Evolutionary conservation across 2,888 invertebrate species (phyloP).

Genomic region (Oeneis ivallda): DNA sequence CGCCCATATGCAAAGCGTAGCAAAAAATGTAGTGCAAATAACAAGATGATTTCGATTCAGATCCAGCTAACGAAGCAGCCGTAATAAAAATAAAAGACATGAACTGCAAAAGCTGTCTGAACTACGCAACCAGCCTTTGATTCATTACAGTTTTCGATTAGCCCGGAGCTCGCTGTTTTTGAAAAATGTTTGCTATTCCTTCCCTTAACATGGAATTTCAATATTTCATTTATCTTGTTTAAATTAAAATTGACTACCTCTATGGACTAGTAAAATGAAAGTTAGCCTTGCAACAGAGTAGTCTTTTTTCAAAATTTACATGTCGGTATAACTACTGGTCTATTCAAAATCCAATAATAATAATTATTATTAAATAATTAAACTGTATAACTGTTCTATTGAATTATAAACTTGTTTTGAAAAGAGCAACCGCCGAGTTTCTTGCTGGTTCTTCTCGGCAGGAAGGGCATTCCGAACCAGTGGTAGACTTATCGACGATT

Average conservation of each 20-base stretch:
- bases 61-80: slow-evolving; percentile 65
- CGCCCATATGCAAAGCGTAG: slow-evolving; percentile 13
- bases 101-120: slow-evolving; percentile 60
- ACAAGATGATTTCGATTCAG: slow-evolving; percentile 56
- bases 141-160: slow-evolving; percentile 79
- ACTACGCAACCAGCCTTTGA: slow-evolving; percentile 73
- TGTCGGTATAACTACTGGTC: no score
- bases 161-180: slow-evolving; percentile 44
- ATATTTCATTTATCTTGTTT: slow-evolving; percentile 19
- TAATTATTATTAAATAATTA: no score
- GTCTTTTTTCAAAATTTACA: no score
- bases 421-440: no score
- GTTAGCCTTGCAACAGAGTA: no score
- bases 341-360: no score
- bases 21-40: slow-evolving; percentile 28
- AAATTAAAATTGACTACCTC: slow-evolving; percentile 3
- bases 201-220: slow-evolving; percentile 15
- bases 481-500: no score
- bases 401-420: no score
- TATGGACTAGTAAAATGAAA: not conserved
- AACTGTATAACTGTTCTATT: no score
- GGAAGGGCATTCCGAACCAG: no score
- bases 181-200: slow-evolving; percentile 35
- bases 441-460: no score
- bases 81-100: slow-evolving; percentile 58